A percentile compares a stretch with the other conserved stretches of the same genome.
These are phyloP conservation scores for Microctonus aethiopoides DNA, from an alignment of 2,888 invertebrate species.

Conservation along the genomic window DNA sequence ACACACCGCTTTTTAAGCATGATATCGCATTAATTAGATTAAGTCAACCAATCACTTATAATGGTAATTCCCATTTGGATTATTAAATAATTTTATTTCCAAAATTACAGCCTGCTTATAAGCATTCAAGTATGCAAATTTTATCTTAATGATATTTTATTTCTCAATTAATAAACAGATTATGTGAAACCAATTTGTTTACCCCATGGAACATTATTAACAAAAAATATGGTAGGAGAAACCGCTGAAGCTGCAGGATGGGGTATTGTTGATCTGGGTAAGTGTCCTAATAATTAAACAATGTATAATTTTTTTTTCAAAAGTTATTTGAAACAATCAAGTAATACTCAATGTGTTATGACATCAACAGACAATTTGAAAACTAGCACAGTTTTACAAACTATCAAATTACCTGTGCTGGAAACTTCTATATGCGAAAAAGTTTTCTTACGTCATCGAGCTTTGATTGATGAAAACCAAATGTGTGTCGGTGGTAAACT, in stretches of 20 bases:
- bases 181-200: slow-evolving; percentile 72
- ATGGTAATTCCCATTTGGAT: slow-evolving; percentile 46
- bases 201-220: slow-evolving; percentile 65
- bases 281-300: slow-evolving; percentile 23
- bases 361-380: slow-evolving; percentile 44
- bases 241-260: slow-evolving; percentile 70
- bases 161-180: slow-evolving; percentile 25
- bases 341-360: background rate
- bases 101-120: too few species aligned
- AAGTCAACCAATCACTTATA: slow-evolving; percentile 51
- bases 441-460: slow-evolving; percentile 38
- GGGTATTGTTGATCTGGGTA: slow-evolving; percentile 68
- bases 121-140: background rate
- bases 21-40: slow-evolving; percentile 66
- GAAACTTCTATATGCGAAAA: slow-evolving; percentile 56
- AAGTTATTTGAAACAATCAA: background rate
- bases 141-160: background rate
- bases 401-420: slow-evolving; percentile 66
- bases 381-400: slow-evolving; percentile 63
- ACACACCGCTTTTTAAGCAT: slow-evolving; percentile 52
- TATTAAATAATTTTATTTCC: too few species aligned
- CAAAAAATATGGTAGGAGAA: slow-evolving; percentile 62
- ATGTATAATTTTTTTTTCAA: background rate
- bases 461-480: slow-evolving; percentile 61
- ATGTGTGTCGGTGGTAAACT: slow-evolving; percentile 71